Percentiles rank a stretch among this genome's conserved stretches.
Evolutionary conservation across 2,797 vertebrate species (phyloP).

Genomic region (Lacerta agilis): DNA sequence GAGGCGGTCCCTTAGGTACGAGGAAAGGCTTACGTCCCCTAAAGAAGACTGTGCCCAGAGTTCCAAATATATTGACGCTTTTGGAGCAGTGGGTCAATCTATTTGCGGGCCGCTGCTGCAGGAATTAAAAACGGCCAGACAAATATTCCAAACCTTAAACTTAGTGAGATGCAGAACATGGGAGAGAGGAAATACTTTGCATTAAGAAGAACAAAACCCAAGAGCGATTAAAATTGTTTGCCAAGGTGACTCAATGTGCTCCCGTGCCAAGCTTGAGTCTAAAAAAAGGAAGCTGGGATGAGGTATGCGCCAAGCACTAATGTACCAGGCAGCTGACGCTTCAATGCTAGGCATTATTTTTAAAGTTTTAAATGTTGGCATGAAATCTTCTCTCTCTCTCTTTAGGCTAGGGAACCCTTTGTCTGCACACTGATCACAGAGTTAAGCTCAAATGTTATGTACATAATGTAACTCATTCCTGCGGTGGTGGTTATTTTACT

Average conservation of each 20-base stretch:
- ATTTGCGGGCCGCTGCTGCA: too few species aligned
- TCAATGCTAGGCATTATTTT: neutral
- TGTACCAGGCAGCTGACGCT: neutral
- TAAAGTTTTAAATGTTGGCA: neutral
- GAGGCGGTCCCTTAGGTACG: too few species aligned
- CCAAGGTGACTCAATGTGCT: neutral
- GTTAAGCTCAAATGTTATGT: neutral
- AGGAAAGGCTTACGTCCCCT: neutral
- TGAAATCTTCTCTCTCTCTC: neutral
- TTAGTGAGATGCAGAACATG: neutral
- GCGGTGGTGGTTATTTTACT: neutral
- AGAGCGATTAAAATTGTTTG: neutral
- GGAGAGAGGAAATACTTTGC: neutral
- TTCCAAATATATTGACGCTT: neutral
- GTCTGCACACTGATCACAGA: neutral
- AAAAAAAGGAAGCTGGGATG: neutral
- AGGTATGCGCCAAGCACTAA: neutral
- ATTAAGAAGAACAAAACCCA: neutral
- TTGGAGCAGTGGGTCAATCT: neutral
- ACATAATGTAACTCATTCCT: neutral
- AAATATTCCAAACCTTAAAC: neutral
- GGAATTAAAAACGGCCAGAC: neutral
- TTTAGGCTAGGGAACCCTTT: too few species aligned
- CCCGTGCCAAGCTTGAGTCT: neutral
- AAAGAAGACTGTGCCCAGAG: neutral